Evolutionary conservation across 2,888 invertebrate genomes (phyloP).

Genomic region (Rhopalosiphum nymphaeae): DNA sequence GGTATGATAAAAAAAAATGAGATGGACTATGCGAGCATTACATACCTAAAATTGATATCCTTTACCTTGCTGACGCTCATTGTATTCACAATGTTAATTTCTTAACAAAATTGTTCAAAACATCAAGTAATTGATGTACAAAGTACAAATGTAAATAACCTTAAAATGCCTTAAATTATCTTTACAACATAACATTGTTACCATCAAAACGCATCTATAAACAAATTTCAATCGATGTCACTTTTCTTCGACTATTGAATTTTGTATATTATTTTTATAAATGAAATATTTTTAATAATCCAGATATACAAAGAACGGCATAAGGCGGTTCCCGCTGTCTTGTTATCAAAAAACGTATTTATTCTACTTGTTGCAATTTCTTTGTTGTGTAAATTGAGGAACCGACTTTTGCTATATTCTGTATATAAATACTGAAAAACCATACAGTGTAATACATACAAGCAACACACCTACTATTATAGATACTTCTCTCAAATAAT

Average conservation of each 20-base stretch:
- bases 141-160: neutral
- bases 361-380: no score
- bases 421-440: neutral
- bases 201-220: neutral
- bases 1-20: neutral
- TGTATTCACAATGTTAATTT: neutral
- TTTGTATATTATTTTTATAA: neutral
- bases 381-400: no score
- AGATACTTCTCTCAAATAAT: neutral
- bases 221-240: neutral
- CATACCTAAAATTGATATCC: neutral
- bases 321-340: no score
- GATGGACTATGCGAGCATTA: neutral
- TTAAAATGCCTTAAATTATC: neutral
- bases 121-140: neutral
- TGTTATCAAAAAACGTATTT: no score
- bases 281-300: neutral
- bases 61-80: neutral
- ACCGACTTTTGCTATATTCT: no score
- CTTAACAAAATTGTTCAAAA: neutral
- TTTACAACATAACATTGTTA: neutral
- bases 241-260: neutral
- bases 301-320: no score
- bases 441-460: neutral
- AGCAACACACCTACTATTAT: neutral